phyloP scores from a whole-genome alignment of 37 sponge, comb jelly and placozoan genomes.

The Axinella damicornis region DNA sequence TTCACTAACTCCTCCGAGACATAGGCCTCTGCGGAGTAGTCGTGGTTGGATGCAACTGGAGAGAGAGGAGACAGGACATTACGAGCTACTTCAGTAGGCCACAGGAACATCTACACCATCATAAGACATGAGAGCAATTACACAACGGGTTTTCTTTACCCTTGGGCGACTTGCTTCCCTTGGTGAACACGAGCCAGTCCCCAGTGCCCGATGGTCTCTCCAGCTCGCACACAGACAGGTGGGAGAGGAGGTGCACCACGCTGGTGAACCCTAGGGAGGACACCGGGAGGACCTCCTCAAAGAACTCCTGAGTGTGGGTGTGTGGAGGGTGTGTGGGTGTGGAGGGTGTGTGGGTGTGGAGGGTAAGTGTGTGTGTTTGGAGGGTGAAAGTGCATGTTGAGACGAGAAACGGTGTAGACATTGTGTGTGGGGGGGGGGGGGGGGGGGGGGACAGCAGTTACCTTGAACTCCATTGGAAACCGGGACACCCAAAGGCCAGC shows the following conservation, averaged over 20 bases:
- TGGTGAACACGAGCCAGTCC: slow-evolving; percentile 55
- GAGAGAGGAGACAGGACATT: too few species aligned
- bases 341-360: neutral
- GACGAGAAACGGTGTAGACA: too few species aligned
- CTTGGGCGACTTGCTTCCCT: slow-evolving; percentile 7
- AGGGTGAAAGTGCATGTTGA: too few species aligned
- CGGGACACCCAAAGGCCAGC: slow-evolving; percentile 46
- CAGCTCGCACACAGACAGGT: slow-evolving; percentile 22
- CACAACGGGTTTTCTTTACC: neutral
- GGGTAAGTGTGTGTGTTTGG: too few species aligned
- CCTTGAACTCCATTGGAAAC: slow-evolving; percentile 44
- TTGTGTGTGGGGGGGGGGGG: too few species aligned
- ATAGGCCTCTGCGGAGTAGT: neutral
- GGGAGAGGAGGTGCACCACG: slow-evolving; percentile 36
- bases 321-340: too few species aligned
- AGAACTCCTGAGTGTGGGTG: slow-evolving; percentile 1
- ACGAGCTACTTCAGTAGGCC: too few species aligned
- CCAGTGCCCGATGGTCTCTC: slow-evolving; percentile 39
- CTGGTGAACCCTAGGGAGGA: slow-evolving; percentile 37
- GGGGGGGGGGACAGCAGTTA: neutral
- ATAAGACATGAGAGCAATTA: neutral
- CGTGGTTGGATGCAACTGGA: slow-evolving; percentile 40
- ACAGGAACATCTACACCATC: neutral
- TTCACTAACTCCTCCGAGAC: slow-evolving; percentile 31
- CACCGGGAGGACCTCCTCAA: slow-evolving; percentile 16